Evolutionary conservation across 2,888 invertebrate species (phyloP), one percentile per base, ranked within the genome.

Genomic region (Eretmocerus hayati): DNA sequence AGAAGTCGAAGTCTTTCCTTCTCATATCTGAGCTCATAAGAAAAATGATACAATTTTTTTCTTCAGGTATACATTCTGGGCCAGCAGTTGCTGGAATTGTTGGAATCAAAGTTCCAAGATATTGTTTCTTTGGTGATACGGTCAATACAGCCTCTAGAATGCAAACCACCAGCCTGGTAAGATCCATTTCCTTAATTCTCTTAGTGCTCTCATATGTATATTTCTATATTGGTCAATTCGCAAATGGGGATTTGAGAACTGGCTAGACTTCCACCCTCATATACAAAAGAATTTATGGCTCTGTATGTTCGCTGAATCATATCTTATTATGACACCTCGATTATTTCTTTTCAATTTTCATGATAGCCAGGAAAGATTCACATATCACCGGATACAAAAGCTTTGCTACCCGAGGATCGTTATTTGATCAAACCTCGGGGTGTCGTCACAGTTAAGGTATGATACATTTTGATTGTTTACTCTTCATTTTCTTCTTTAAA

Each of bases 111-210:
- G 82, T 89, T 43, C 90, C 90, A 0, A 78, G 90, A 58, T 91
- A 90, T 69, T 92, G 91, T 61, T 81, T 93, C 40, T 92, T 92
- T 54, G 92, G 92, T 0, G 91, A 91, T 67, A 88, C 91, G 0
- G 89, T 93, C 16, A 93, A 93, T 66, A 91, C 90, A 0, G 92
- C 92, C 2, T 89, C 91, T 3, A 78, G 92, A 49, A 91, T 92
- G 90, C 91, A 92, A 66, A 79, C 82, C 1, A 77, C 78, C 19
- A 78, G 81, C 58, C 63, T 74, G 69, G 83, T 81, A 49, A 66
- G 67, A 11, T 26, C 6, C n/a, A n/a, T n/a, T n/a, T n/a, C n/a
- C n/a, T n/a, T n/a, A n/a, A n/a, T n/a, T n/a, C n/a, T n/a, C n/a
- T n/a, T n/a, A n/a, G n/a, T n/a, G n/a, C n/a, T n/a, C n/a, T n/a